These are phyloP conservation scores for Horisme vitalbata DNA, from an alignment of 2,888 invertebrate species.

Conservation along the genomic window DNA sequence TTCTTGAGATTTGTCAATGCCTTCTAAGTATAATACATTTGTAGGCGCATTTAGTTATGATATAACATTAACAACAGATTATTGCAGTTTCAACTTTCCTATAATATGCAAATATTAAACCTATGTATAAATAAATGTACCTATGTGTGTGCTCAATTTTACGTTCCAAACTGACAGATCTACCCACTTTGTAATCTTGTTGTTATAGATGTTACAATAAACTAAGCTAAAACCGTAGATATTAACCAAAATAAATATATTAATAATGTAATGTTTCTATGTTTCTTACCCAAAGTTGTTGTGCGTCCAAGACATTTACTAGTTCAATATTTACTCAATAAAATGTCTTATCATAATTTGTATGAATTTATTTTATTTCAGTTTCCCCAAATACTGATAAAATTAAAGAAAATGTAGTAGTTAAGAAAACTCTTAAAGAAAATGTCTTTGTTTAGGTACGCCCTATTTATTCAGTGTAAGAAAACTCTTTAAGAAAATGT, in stretches of 20 bases:
- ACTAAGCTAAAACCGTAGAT: too few species aligned
- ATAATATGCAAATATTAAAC: neutral
- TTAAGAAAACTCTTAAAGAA: too few species aligned
- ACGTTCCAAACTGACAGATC: slow-evolving; percentile 16
- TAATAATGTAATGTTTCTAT: slow-evolving; percentile 1
- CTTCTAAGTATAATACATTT: slow-evolving; percentile 30
- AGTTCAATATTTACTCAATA: slow-evolving; percentile 1
- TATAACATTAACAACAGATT: too few species aligned
- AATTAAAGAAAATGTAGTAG: too few species aligned
- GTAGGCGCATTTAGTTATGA: too few species aligned
- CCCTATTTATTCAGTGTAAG: too few species aligned
- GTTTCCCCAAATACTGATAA: too few species aligned
- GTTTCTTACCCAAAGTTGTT: slow-evolving; percentile 1
- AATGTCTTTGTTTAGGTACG: too few species aligned
- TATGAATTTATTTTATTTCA: neutral
- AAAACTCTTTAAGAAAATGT: too few species aligned
- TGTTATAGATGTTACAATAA: slow-evolving; percentile 21
- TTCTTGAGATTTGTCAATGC: slow-evolving; percentile 44
- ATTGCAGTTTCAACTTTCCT: slow-evolving; percentile 5
- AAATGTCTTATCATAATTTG: neutral
- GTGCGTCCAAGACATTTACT: slow-evolving; percentile 7
- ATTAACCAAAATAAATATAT: too few species aligned
- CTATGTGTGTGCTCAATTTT: slow-evolving; percentile 23
- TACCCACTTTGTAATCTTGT: slow-evolving; percentile 17
- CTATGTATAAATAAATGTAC: slow-evolving; percentile 1